These are phyloP conservation scores for Mastacembelus armatus DNA, from an alignment of 2,797 vertebrate species.

Conservation along the genomic window DNA sequence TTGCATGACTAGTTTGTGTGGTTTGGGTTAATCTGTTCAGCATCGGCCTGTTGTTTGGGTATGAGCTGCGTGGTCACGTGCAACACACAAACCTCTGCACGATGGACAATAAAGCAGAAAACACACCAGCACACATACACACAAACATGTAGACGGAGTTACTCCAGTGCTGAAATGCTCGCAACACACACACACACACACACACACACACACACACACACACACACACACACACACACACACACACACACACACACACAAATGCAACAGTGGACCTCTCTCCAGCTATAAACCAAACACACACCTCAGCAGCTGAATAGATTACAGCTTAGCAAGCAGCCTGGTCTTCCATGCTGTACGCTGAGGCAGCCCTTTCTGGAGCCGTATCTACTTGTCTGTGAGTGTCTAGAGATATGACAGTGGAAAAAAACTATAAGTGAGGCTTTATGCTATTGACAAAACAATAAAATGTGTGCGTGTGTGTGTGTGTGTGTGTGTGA, in stretches of 20 bases:
- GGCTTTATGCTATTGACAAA: constrained; percentile 57
- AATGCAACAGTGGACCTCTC: neutral
- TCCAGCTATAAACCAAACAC: constrained; percentile 22
- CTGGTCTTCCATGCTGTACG: neutral
- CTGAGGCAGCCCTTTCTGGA: constrained; percentile 64
- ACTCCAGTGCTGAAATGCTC: too few species aligned
- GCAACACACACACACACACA: too few species aligned
- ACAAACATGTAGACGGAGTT: too few species aligned
- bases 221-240: constrained; percentile 17
- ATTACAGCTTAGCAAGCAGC: constrained; percentile 49
- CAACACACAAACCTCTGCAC: too few species aligned
- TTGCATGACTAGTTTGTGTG: constrained; percentile 4
- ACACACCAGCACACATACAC: too few species aligned
- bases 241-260: constrained; percentile 17
- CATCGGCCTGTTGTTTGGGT: constrained; percentile 42
- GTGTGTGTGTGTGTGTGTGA: constrained; percentile 3
- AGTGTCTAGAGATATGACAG: constrained; percentile 20
- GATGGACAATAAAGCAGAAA: too few species aligned
- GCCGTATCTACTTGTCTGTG: constrained; percentile 17
- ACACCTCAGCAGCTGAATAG: constrained; percentile 34
- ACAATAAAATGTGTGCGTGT: constrained; percentile 40
- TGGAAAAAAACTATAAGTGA: constrained; percentile 20
- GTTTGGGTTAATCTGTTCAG: constrained; percentile 46
- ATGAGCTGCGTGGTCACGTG: too few species aligned
- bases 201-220: too few species aligned